A percentile compares a stretch with the other conserved stretches of the same genome.
phyloP scores from a whole-genome alignment of 2,797 vertebrate genomes.

The Spondyliosoma cantharus region DNA sequence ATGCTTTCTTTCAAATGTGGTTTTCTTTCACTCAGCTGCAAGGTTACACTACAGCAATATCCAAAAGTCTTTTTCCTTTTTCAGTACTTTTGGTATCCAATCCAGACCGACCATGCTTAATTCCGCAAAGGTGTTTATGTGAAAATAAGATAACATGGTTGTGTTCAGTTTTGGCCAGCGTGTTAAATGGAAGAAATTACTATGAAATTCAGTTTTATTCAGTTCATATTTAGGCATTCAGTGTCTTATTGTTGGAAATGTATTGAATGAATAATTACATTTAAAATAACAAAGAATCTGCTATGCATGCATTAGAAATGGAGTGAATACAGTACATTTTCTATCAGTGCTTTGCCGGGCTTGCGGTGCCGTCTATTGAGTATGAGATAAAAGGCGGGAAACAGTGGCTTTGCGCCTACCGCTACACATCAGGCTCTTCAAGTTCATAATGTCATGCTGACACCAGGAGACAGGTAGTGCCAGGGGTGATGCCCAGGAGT shows the following conservation, averaged over 20 bases:
- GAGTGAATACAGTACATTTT: conserved; percentile 29
- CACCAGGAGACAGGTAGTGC: conserved; percentile 78
- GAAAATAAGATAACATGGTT: neutral
- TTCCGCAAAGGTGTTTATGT: neutral
- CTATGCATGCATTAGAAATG: conserved; percentile 12
- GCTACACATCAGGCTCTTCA: conserved; percentile 77
- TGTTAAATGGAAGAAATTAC: neutral
- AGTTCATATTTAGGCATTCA: neutral
- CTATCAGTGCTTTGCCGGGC: conserved; percentile 30
- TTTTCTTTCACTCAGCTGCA: neutral
- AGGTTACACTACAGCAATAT: neutral
- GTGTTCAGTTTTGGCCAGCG: neutral
- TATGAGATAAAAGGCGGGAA: conserved; percentile 56
- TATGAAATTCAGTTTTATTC: conserved; percentile 3
- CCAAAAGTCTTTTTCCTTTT: neutral
- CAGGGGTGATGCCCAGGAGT: conserved; percentile 81
- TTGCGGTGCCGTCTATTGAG: conserved; percentile 39
- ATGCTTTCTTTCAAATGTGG: too few relatives aligned
- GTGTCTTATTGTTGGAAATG: neutral
- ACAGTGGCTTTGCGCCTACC: conserved; percentile 70
- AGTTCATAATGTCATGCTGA: conserved; percentile 80
- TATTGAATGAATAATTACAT: conserved; percentile 11
- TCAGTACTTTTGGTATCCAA: neutral
- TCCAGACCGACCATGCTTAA: neutral
- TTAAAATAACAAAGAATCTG: conserved; percentile 1